Base-by-base conservation (phyloP, 2,797 vertebrate species). In the Parambassis ranga region DNA sequence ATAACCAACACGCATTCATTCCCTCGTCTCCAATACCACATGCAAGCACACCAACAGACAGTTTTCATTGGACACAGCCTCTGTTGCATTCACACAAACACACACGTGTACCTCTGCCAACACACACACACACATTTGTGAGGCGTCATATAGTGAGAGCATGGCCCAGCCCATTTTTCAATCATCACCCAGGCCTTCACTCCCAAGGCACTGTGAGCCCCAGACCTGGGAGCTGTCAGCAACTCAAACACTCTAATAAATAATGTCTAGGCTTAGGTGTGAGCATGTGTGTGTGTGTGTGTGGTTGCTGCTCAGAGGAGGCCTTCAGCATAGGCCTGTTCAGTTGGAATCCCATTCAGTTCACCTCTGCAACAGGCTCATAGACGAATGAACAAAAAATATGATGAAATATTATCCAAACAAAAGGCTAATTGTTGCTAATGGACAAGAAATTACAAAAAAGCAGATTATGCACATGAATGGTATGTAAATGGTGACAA, bases 141-240 rank as follows among this genome's bases (percentile, higher is more conserved):
- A 58, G 53, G 57, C 15, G 14, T 63, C 42, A 38, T 32, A 20
- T 41, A 71, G 22, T 37, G 48, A 68, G 43, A 59, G 49, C 26
- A 33, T 8, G 43, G 58, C 43, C 26, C 10, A 1, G 30, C 46
- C 42, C 48, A 3, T 73, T 84, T 77, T 65, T 71, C 60, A 79
- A 52, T 83, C 76, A 81, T 80, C 77, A 62, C 68, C 43, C 37
- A 44, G 38, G 60, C 59, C 32, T 56, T 65, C 39, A 52, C 59
- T 76, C 65, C 31, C 37, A 76, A 38, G 41, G 52, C 48, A 31
- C 51, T 14, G 14, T 52, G 56, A 70, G 57, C 64, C 43, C 23
- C 50, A 47, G 66, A 79, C 75, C 71, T 69, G 62, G 47, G 76
- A 84, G 77, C 82, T 89, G 86, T 90, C 85, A 87, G 71, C 82